Base-by-base conservation (phyloP, 2,888 invertebrate genomes). In the Aquatica leii region DNA sequence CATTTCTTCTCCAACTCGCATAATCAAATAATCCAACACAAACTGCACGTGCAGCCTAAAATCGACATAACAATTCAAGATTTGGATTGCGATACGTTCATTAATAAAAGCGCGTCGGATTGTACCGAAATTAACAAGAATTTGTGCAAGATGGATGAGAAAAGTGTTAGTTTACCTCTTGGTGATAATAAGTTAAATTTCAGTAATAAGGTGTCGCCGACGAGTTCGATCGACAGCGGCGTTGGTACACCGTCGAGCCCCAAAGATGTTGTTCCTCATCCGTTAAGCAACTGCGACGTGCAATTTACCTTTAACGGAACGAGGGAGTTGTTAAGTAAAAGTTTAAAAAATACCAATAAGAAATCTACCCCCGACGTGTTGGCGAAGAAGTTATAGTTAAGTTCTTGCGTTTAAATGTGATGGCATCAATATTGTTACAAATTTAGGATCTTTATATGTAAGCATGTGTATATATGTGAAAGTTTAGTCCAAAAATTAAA, bases 301-400 rank as follows among this genome's bases (percentile, higher is more conserved):
- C 90, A 89, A 74, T 92, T 93, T 48, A 90, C 89, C 67, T 94
- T 90, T 75, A 91, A 91, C 72, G 93, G 92, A 4, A 91, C 91
- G 0, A 91, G 92, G 0, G 91, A 93, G 76, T 80, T 94, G 63
- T 93, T 92, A 77, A 90, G 89, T 34, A 61, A 55, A 34, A 59
- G 35, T 35, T 40, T 65, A 34, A 54, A 51, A 34, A 59, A 54
- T 53, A 59, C 71, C 34, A 53, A 72, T 53, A 66, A 72, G 55
- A 76, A 77, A 67, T 77, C 76, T 43, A 76, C 75, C 69, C 75
- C 77, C 1, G 76, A 78, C 66, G 69, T 77, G 64, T 63, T 76
- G 50, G 69, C 68, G 12, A 76, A 76, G 66, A 75, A 69, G 74
- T 52, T 50, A 9, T 51, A 43, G 18, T 21, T n/a, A 50, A 52